Evolutionary conservation across 2,888 invertebrate species (phyloP).

Genomic region (Calephelis perditalis): DNA sequence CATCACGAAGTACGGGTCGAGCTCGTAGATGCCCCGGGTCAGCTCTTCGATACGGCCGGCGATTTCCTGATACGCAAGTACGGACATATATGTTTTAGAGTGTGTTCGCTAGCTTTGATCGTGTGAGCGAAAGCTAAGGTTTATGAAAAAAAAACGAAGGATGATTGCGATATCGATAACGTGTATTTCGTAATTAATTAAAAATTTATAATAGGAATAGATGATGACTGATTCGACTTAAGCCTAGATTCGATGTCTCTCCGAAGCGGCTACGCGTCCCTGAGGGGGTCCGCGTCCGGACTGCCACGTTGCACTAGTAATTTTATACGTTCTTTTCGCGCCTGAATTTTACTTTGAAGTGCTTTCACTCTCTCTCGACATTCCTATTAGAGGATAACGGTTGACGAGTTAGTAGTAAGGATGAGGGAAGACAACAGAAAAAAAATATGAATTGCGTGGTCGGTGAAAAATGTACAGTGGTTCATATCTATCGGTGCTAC

Average conservation of each 20-base stretch:
- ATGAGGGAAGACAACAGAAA: conserved; percentile 64
- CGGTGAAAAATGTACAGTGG: conserved; percentile 49
- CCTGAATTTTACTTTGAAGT: conserved; percentile 92
- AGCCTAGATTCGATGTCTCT: conserved; percentile 43
- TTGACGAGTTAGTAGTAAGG: conserved; percentile 59
- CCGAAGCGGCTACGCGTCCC: conserved; percentile 76
- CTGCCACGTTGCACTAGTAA: conserved; percentile 91
- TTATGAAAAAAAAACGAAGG: conserved; percentile 62
- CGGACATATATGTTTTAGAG: conserved; percentile 72
- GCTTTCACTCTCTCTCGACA: conserved; percentile 91
- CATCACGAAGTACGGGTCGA: conserved; percentile 86
- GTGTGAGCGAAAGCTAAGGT: conserved; percentile 40
- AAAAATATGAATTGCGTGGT: conserved; percentile 55
- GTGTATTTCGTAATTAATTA: conserved; percentile 59
- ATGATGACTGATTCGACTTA: conserved; percentile 50
- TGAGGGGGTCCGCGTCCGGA: conserved; percentile 86
- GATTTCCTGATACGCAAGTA: conserved; percentile 83
- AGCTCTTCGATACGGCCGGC: conserved; percentile 85
- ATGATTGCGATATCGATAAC: conserved; percentile 57
- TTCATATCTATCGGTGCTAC: conserved; percentile 28
- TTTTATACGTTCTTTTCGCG: conserved; percentile 93
- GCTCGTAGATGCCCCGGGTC: conserved; percentile 83
- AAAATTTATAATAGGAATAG: conserved; percentile 58
- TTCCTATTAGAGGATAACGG: conserved; percentile 81
- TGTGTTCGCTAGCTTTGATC: conserved; percentile 45